A percentile compares a stretch with the other conserved stretches of the same genome.
These are phyloP conservation scores for Brachyistius frenatus DNA, from an alignment of 2,113 vertebrate species.

Conservation along the genomic window DNA sequence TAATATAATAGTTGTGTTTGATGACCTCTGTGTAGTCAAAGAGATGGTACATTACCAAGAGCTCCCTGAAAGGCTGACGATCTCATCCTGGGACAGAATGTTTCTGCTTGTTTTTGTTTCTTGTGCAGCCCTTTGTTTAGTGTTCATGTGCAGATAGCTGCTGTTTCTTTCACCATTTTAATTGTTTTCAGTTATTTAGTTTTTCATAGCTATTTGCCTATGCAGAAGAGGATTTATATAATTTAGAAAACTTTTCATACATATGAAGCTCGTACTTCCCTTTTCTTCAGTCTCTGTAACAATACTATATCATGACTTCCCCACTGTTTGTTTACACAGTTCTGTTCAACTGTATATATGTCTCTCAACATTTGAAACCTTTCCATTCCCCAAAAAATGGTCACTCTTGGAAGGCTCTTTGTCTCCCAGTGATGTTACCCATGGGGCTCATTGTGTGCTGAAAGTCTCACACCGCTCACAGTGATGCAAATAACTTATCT, in stretches of 20 bases:
- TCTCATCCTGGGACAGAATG: conserved; percentile 47
- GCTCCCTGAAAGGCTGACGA: conserved; percentile 45
- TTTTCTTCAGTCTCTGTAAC: not conserved
- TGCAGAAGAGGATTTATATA: not conserved
- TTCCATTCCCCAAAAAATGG: conserved; percentile 57
- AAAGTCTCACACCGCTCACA: conserved; percentile 62
- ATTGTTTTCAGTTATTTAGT: not conserved
- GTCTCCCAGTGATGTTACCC: conserved; percentile 70
- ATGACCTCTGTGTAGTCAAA: conserved; percentile 68
- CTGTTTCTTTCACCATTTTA: not conserved
- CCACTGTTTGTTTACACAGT: conserved; percentile 23
- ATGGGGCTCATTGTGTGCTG: conserved; percentile 68
- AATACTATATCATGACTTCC: not conserved
- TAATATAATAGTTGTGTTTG: conserved; percentile 76
- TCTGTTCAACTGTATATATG: conserved; percentile 20
- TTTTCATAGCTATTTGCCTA: not conserved
- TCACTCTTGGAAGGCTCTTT: conserved; percentile 45
- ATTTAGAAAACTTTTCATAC: conserved; percentile 1
- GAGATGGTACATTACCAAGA: conserved; percentile 58
- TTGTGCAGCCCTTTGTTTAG: conserved; percentile 13
- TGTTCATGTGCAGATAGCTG: not conserved
- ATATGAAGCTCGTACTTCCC: not conserved
- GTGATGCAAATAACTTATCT: conserved; percentile 62
- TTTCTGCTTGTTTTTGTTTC: conserved; percentile 35
- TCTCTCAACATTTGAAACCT: conserved; percentile 25